Evolutionary conservation across 2,113 vertebrate genomes (phyloP), one percentile per base, ranked within the genome.

Genomic region (Bos javanicus): DNA sequence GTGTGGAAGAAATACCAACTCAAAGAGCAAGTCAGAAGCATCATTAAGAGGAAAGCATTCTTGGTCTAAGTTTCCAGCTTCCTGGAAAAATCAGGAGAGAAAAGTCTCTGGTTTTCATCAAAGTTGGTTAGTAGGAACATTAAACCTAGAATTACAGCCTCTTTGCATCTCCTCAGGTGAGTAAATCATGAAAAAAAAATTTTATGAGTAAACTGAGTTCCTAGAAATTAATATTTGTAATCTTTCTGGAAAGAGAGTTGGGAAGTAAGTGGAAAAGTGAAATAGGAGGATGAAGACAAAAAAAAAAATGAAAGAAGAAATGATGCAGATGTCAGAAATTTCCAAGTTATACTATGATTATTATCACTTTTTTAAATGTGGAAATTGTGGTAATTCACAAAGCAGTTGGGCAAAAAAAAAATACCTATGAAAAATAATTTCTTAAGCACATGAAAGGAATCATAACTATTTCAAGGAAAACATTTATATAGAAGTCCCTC

Each of bases 151-250:
- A 82, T 85, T 16, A 82, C 19, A 95, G 33, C 14, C 36, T 91
- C 5, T 46, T 48, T 89, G 15, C 56, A 16, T 52, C 39, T 88
- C 78, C 62, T 59, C 60, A 91, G 52, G 30, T 85, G 30, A 64
- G 28, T 76, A 85, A 33, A 94, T 87, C 83, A 64, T 87, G 25
- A 28, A 59, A 67, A 76, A 82, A 52, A 23, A 14, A 11, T 13
- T 94, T 76, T 83, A 23, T 28, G 10, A 54, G 26, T 21, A 82
- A 95, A 90, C 28, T 43, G 48, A 96, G 15, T 81, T 95, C 33
- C 80, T 93, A 92, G 96, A 96, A 52, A 90, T 26, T 87, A 81
- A 80, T 89, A 94, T 84, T 80, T 62, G 25, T 62, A 76, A 82
- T 19, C 25, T 82, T 91, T 94, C 19, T 87, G 11, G 48, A 95